Base-by-base conservation (phyloP, 2,797 vertebrate genomes). In the Rallus crepitans region DNA sequence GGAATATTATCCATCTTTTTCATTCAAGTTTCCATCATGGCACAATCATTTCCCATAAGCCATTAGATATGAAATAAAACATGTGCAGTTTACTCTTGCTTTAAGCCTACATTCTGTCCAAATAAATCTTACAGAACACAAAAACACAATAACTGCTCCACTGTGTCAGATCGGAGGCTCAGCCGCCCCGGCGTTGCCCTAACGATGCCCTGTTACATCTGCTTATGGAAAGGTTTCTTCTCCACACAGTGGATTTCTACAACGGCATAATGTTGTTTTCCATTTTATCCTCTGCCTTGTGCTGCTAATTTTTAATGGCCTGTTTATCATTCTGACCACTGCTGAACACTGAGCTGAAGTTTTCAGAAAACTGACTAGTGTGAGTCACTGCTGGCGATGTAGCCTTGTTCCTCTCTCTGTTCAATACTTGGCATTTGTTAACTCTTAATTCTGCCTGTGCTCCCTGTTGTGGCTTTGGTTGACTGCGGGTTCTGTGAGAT, bases 281-380 rank as follows among this genome's bases (percentile, higher is more conserved):
- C 23, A 42, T 84, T 87, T 89, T 82, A 68, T 40, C 37, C 56
- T 89, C 77, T 94, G 70, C 52, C 45, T 89, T 79, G 25, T 45
- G 45, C 39, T 70, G 35, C 59, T 87, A 70, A 60, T 87, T 79
- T 88, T 90, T 85, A 94, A 89, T 80, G 73, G 60, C 79, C 56
- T 80, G 30, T 76, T 96, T 92, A 82, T 82, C 60, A 89, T 95
- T 93, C 78, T 87, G 81, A 77, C 78, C 71, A 33, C 60, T 66
- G 64, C 48, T 79, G 66, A 94, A 92, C 23, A 64, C 0, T 0
- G 6, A 89, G 66, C 30, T 80, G 81, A 90, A 89, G 60, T 87
- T 96, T 93, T 90, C 75, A 84, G 70, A 77, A 87, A 77, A 45
- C 12, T 39, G 33, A 63, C 42, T 57, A 33, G 50, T 82, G 59